Evolutionary conservation across 2,113 vertebrate genomes (phyloP).

Genomic region (Ptilonorhynchus violaceus): DNA sequence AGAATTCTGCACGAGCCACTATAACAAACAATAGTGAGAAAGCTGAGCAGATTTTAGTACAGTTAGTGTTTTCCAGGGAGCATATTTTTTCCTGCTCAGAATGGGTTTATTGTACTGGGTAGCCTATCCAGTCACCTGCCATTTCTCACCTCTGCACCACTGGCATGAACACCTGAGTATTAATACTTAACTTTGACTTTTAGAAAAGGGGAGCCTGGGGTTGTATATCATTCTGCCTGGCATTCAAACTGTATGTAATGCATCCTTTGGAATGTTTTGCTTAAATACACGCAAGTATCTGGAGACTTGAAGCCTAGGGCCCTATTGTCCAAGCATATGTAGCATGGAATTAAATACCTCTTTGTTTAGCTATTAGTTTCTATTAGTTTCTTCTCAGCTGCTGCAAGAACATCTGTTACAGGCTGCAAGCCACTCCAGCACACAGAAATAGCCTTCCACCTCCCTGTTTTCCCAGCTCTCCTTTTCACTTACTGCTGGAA

Average conservation of each 20-base stretch:
- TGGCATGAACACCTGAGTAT: background rate
- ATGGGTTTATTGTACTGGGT: background rate
- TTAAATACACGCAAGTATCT: background rate
- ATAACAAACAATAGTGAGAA: background rate
- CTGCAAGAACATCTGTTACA: conserved; percentile 34
- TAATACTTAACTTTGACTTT: background rate
- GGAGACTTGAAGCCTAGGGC: background rate
- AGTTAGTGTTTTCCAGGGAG: background rate
- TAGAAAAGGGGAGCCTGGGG: background rate
- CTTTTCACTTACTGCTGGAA: background rate
- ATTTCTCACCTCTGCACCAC: background rate
- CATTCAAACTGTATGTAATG: conserved; percentile 7
- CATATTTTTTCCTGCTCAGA: background rate
- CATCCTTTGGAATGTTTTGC: conserved; percentile 27
- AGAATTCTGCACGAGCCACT: background rate
- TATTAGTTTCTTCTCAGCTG: conserved; percentile 45
- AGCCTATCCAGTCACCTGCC: background rate
- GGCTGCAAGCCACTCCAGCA: background rate
- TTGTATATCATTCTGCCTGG: background rate
- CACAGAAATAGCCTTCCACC: background rate
- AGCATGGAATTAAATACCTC: conserved; percentile 18
- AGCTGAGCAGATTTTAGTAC: background rate
- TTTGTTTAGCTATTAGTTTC: conserved; percentile 36
- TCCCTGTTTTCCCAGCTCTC: background rate
- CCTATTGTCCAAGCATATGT: conserved; percentile 1